Conservation (phyloP, 1,140 invertebrate genomes). For the Anastatus disparis region DNA sequence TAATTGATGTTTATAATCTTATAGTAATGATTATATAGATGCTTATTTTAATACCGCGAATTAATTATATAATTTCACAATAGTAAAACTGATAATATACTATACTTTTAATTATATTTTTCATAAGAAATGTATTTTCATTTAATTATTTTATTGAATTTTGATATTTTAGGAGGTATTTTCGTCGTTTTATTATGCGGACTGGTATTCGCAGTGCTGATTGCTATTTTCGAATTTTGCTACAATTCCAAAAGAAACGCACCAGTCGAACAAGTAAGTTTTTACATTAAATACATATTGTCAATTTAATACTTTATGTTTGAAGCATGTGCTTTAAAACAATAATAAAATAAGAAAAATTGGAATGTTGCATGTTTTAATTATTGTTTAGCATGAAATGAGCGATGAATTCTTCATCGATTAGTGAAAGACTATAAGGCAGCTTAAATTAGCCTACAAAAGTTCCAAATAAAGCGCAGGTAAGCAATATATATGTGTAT, state of each 20-base stretch:
- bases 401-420: no score
- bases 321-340: no score
- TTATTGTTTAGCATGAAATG: conserved; percentile 57
- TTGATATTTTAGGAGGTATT: conserved; percentile 75
- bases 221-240: conserved; percentile 84
- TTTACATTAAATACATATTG: conserved; percentile 13
- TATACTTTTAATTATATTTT: no score
- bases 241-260: conserved; percentile 81
- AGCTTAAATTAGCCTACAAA: conserved; percentile 38
- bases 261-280: conserved; percentile 73
- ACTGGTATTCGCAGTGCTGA: conserved; percentile 77
- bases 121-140: no score
- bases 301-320: no score
- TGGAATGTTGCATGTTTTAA: conserved; percentile 48
- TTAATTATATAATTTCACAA: no score
- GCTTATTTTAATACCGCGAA: no score
- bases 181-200: conserved; percentile 90
- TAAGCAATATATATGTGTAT: conserved; percentile 1
- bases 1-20: no score
- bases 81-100: no score
- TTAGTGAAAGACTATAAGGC: conserved; percentile 53
- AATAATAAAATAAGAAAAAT: conserved; percentile 9
- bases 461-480: conserved; percentile 42
- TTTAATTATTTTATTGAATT: neutral
- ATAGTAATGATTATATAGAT: no score